Base-by-base conservation (phyloP, 2,113 vertebrate genomes). In the Phoenicopterus ruber region DNA sequence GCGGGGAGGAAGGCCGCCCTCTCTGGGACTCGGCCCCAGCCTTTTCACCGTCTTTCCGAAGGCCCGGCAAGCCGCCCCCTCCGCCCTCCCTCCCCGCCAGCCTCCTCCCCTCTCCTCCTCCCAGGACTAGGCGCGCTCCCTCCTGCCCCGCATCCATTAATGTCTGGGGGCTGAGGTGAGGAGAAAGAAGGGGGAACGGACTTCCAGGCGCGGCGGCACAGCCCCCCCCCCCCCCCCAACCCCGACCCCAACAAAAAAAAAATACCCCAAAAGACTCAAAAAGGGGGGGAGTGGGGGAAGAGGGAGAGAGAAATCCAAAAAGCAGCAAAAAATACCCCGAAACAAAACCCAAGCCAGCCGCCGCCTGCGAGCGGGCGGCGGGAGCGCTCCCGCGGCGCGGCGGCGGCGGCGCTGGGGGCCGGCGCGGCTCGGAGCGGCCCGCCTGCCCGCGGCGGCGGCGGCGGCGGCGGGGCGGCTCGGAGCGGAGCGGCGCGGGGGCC, bases 21-120 rank as follows among this genome's bases (percentile, higher is more conserved):
- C 97, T 98, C 93, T 96, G 91, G 98, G 98, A 98, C 98, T 98
- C 97, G 97, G 98, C 97, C 98, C 96, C 97, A 97, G 97, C 97
- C 97, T 97, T 95, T 96, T 83, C 79, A 93, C 96, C 92, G 97
- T 97, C 97, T 77, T 95, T 86, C 90, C 88, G n/a, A 18, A 34
- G 92, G 88, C 72, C 85, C 24, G 6, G 55, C 79, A 32, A 76
- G 81, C 66, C 84, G 9, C 55, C 70, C 78, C 67, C 72, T 82
- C 34, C 80, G 55, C 95, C 93, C 84, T 65, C 82, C 85, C 59
- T 61, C 42, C 42, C 42, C 58, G 16, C 32, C 38, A 61, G 82
- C 71, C 94, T 32, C 82, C 88, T 87, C 40, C 93, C 84, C 84
- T 79, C 44, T 62, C 91, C 77, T 71, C 85, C 83, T 73, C 76